Percentiles rank a stretch among this genome's conserved stretches.
Conservation (phyloP, 2,888 invertebrate genomes). For the Xanthia togata region DNA sequence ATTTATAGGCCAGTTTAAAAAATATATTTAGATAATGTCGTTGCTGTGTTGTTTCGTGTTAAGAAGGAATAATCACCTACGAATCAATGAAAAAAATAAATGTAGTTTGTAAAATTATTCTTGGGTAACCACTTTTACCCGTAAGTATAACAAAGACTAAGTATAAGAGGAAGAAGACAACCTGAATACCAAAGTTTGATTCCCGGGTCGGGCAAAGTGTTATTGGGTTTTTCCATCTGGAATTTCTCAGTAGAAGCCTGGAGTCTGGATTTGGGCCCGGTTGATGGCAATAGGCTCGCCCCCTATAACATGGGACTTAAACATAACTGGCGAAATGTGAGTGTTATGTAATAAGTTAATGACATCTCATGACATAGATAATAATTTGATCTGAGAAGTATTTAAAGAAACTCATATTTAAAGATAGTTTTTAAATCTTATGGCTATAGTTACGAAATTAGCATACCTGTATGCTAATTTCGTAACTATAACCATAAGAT, state of each 20-base stretch:
- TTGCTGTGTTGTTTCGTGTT: background rate
- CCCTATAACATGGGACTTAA: no score
- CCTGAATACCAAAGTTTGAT: background rate
- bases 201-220: no score
- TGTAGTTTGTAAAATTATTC: background rate
- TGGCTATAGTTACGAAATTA: no score
- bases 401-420: slow-evolving; percentile 1
- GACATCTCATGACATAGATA: background rate
- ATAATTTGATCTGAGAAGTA: background rate
- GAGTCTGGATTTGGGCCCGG: no score
- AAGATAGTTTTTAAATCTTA: background rate
- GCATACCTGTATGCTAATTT: slow-evolving; percentile 14
- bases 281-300: no score
- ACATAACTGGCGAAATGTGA: no score
- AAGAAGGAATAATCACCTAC: background rate
- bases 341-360: background rate
- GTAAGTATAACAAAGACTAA: background rate
- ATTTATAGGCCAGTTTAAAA: background rate
- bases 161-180: background rate
- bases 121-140: background rate
- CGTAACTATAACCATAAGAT: slow-evolving; percentile 24
- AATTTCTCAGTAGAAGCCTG: no score
- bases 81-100: background rate
- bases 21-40: background rate
- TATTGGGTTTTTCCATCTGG: no score